phyloP scores from a whole-genome alignment of 2,797 vertebrate genomes.

The Eulemur mongoz region DNA sequence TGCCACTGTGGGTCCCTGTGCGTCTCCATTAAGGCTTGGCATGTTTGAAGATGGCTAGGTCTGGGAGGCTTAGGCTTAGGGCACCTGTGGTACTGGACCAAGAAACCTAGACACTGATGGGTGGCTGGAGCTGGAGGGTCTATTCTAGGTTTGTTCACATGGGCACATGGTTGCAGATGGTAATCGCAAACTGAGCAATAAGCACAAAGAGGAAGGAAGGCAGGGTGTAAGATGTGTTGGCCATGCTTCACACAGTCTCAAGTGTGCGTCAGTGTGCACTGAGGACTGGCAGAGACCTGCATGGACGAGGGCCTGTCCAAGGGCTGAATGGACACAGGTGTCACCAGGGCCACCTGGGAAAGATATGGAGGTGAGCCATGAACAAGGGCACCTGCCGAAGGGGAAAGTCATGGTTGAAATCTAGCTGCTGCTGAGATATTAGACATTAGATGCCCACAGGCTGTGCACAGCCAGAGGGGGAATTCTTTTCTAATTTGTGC shows the following conservation, averaged over 20 bases:
- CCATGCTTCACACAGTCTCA: not conserved
- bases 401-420: not conserved
- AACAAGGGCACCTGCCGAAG: not conserved
- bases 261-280: not conserved
- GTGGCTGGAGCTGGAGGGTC: not conserved
- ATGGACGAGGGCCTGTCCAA: not conserved
- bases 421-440: not conserved
- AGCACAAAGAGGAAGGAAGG: slow-evolving; percentile 3
- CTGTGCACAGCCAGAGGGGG: too few relatives aligned
- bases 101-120: not conserved
- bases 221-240: not conserved
- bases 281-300: not conserved
- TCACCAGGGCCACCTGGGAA: not conserved
- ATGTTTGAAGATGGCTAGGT: not conserved
- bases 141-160: not conserved
- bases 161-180: not conserved
- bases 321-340: not conserved
- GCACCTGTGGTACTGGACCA: too few relatives aligned
- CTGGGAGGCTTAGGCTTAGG: not conserved
- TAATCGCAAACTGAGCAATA: not conserved
- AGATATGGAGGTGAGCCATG: not conserved
- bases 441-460: not conserved
- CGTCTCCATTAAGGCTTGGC: not conserved
- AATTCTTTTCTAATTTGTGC: not conserved
- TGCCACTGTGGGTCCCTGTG: not conserved